These are phyloP conservation scores for Hippocampus comes DNA, from an alignment of 2,113 vertebrate genomes.

Conservation along the genomic window DNA sequence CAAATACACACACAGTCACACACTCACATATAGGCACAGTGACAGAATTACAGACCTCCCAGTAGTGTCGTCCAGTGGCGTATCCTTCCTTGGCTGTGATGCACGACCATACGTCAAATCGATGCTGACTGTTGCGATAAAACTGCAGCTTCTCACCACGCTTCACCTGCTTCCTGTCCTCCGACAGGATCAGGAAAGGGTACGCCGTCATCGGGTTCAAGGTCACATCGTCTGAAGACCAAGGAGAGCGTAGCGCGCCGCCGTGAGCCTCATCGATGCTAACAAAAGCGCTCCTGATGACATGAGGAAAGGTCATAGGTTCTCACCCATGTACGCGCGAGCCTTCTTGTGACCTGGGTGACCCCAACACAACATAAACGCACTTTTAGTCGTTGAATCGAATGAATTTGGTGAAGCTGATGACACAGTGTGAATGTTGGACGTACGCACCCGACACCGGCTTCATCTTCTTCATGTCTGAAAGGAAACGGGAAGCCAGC, in stretches of 20 bases:
- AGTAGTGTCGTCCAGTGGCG: slow-evolving; percentile 70
- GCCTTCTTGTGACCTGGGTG: slow-evolving; percentile 69
- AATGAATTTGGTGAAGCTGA: neutral
- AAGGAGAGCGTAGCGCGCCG: neutral
- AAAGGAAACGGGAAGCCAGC: slow-evolving; percentile 15
- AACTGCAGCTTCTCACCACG: slow-evolving; percentile 73
- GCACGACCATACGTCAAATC: slow-evolving; percentile 76
- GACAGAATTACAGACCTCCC: slow-evolving; percentile 61
- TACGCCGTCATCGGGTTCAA: slow-evolving; percentile 76
- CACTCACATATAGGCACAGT: neutral
- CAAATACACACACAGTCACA: neutral
- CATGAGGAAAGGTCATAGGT: neutral
- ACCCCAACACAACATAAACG: neutral
- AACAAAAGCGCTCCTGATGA: neutral
- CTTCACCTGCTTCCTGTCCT: slow-evolving; percentile 72
- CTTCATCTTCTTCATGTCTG: slow-evolving; percentile 62
- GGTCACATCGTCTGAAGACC: slow-evolving; percentile 57
- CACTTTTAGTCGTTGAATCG: neutral
- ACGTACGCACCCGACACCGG: slow-evolving; percentile 44
- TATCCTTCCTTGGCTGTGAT: slow-evolving; percentile 65
- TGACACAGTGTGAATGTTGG: neutral
- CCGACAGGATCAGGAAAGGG: slow-evolving; percentile 72
- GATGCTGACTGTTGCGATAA: slow-evolving; percentile 64
- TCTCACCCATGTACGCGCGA: slow-evolving; percentile 65
- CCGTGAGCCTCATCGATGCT: neutral